Evolutionary conservation across 2,113 vertebrate species (phyloP), one percentile per base, ranked within the genome.

Genomic region (Carlito syrichta): DNA sequence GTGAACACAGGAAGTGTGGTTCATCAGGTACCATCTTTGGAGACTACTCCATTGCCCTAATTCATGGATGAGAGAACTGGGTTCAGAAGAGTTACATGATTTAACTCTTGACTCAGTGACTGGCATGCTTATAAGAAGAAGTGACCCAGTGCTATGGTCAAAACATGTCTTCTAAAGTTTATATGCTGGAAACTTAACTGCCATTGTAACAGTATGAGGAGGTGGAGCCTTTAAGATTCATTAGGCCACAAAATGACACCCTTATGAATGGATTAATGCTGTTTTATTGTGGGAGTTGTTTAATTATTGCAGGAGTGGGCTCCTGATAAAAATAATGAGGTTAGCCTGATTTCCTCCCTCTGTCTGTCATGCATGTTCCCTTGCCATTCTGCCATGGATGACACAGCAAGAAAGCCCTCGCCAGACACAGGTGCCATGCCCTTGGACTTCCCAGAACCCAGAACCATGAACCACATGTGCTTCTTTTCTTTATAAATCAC

Each of bases 1-100:
- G 1, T 38, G 23, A 23, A 25, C 13, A 9, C 43, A 40, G 20
- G 40, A 40, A 35, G 2, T 2, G 0, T 7, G 54, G 35, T 30
- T 82, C 54, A 40, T 30, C 7, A 40, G 4, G 3, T 11, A 62
- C 38, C 3, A 5, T 50, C 38, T 69, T 17, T 2, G 19, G 52
- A 69, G 62, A 19, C 63, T 8, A 45, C 27, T 6, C 35, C 43
- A 13, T 30, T 6, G 4, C 19, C 43, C 52, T 10, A 8, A 3
- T 3, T 25, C 6, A 3, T 12, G 4, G 43, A 43, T 11, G 27
- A 79, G 66, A 63, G 45, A 45, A 43, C 4, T 27, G 68, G 66
- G 16, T 12, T 32, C 30, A 30, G 48, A 50, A 0, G 27, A 58
- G 27, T 43, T 4, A 13, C 0, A 0, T 22, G 86, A 66, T 27